phyloP scores from a whole-genome alignment of 2,888 invertebrate species.

The Phaonia tiefii region DNA sequence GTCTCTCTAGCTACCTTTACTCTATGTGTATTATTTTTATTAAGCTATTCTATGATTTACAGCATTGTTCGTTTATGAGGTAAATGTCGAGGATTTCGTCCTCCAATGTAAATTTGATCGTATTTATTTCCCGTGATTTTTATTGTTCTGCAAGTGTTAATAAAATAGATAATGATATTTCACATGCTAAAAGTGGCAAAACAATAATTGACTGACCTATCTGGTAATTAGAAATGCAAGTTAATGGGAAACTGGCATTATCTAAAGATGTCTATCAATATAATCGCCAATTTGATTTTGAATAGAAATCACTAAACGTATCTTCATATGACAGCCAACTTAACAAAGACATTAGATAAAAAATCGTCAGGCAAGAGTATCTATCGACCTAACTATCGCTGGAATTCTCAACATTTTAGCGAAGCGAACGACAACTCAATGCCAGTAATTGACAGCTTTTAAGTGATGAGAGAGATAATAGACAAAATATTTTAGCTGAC shows the following conservation, averaged over 20 bases:
- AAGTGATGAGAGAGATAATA: constrained; percentile 19
- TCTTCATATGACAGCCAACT: constrained; percentile 27
- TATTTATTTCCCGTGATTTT: too few species aligned
- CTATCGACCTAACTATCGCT: neutral
- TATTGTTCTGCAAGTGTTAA: too few species aligned
- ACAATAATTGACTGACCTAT: constrained; percentile 30
- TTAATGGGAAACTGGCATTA: constrained; percentile 68
- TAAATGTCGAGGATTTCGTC: too few species aligned
- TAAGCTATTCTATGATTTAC: too few species aligned
- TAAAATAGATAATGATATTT: constrained; percentile 30
- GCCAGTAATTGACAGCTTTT: constrained; percentile 59
- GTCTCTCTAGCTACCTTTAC: too few species aligned
- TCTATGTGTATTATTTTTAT: too few species aligned
- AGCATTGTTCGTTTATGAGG: too few species aligned
- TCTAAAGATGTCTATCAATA: constrained; percentile 64
- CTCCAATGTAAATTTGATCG: too few species aligned
- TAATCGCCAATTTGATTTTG: constrained; percentile 5
- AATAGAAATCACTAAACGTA: neutral
- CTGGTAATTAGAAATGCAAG: constrained; percentile 65
- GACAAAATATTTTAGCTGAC: neutral
- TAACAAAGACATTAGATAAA: neutral
- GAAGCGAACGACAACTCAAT: neutral
- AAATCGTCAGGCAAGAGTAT: neutral
- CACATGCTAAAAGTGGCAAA: neutral
- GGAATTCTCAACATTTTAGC: constrained; percentile 1